Conservation (phyloP, 1,140 invertebrate species). For the Branchinecta lindahli region DNA sequence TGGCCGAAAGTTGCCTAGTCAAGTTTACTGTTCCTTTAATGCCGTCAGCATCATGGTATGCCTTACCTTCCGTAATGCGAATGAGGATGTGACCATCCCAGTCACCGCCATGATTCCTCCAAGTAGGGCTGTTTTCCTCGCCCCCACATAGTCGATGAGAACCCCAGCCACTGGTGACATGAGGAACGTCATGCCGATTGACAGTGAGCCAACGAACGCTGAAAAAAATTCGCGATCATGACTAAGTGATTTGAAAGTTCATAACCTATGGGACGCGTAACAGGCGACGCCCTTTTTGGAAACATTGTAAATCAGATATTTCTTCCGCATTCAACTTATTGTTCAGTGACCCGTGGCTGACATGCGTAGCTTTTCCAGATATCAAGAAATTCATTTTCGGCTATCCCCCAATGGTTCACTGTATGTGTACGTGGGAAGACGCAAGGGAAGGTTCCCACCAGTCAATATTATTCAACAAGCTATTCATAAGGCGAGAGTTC, state of each 20-base stretch:
- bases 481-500: too few relatives aligned
- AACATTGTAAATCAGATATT: background rate
- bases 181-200: conserved; percentile 75
- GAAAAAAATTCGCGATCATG: conserved; percentile 31
- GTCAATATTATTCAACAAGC: too few relatives aligned
- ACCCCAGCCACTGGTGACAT: conserved; percentile 72
- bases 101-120: conserved; percentile 57
- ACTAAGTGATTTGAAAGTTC: conserved; percentile 11
- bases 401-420: too few relatives aligned
- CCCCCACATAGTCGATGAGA: conserved; percentile 64
- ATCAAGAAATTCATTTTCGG: too few relatives aligned
- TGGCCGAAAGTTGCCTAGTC: too few relatives aligned
- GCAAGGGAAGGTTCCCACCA: too few relatives aligned
- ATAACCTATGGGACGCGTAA: background rate
- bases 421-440: too few relatives aligned
- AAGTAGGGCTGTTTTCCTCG: conserved; percentile 59
- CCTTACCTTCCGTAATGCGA: conserved; percentile 43
- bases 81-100: conserved; percentile 65
- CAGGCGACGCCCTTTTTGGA: background rate
- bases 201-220: conserved; percentile 73
- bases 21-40: too few relatives aligned
- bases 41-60: too few relatives aligned
- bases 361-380: conserved; percentile 24
- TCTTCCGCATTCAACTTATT: too few relatives aligned
- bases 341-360: background rate